A percentile compares a stretch with the other conserved stretches of the same genome.
phyloP scores from a whole-genome alignment of 2,797 vertebrate species.

The Sphaeramia orbicularis region DNA sequence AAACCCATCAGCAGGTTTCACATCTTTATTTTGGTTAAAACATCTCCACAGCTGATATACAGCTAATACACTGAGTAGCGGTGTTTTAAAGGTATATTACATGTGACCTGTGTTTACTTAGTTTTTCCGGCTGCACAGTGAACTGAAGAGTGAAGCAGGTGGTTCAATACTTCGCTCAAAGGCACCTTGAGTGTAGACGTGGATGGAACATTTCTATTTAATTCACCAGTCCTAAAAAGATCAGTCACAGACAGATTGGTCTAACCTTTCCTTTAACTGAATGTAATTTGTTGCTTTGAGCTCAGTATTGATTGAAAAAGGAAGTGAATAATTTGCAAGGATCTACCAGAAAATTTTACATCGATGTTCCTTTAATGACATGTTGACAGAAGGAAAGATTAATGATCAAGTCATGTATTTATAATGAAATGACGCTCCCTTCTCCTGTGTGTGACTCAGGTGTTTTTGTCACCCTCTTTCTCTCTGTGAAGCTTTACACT shows the following conservation, averaged over 20 bases:
- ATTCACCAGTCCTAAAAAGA: not conserved
- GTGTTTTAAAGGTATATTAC: too few relatives aligned
- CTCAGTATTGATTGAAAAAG: slow-evolving; percentile 19
- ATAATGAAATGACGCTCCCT: too few relatives aligned
- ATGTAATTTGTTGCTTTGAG: not conserved
- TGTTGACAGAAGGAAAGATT: too few relatives aligned
- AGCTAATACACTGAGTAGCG: too few relatives aligned
- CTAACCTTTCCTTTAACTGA: slow-evolving; percentile 16
- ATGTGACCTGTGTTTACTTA: slow-evolving; percentile 18
- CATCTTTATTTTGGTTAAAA: slow-evolving; percentile 5
- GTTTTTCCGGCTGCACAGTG: not conserved
- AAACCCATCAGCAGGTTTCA: slow-evolving; percentile 1
- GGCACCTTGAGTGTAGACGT: not conserved
- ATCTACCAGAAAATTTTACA: slow-evolving; percentile 16
- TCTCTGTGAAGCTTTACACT: too few relatives aligned
- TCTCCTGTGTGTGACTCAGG: too few relatives aligned
- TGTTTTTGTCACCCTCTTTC: too few relatives aligned
- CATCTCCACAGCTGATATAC: slow-evolving; percentile 18
- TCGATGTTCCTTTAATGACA: too few relatives aligned
- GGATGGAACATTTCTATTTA: not conserved
- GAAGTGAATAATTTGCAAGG: not conserved
- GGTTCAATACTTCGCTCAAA: slow-evolving; percentile 8
- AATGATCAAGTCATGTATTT: too few relatives aligned
- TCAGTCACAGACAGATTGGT: not conserved
- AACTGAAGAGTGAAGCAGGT: not conserved